Conservation (phyloP, 30 jellyfish, hydroid and myxozoan genomes). For the Aurelia sp. region DNA sequence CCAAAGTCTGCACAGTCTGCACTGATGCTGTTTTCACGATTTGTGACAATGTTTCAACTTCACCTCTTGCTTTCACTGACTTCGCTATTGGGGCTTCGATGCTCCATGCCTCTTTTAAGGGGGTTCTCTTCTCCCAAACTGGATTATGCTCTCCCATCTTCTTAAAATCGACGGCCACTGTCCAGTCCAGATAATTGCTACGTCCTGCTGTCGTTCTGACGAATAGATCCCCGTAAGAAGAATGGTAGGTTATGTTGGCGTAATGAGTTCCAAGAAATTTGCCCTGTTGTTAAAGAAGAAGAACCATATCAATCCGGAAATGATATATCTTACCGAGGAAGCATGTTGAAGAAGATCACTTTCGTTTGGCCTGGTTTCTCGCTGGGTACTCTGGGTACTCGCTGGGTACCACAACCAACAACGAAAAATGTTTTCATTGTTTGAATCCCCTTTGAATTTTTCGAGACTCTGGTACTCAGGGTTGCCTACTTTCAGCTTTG, state of each 20-base stretch:
- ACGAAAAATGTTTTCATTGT: no score
- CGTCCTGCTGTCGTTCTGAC: slow-evolving; percentile 34
- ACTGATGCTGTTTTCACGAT: slow-evolving; percentile 24
- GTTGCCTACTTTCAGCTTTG: no score
- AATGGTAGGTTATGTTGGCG: not conserved
- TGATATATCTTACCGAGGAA: no score
- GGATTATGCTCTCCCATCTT: slow-evolving; percentile 2
- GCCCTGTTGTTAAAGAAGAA: not conserved
- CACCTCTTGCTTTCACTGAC: not conserved
- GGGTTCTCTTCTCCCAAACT: not conserved
- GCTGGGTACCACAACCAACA: no score
- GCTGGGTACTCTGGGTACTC: no score
- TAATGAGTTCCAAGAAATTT: slow-evolving; percentile 18
- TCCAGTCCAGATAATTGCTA: slow-evolving; percentile 25
- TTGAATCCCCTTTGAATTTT: no score
- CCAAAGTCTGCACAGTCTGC: slow-evolving; percentile 15
- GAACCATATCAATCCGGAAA: no score
- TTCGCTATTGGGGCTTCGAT: not conserved
- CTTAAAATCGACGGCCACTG: slow-evolving; percentile 26
- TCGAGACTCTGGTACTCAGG: no score
- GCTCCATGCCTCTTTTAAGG: not conserved
- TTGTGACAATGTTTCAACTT: slow-evolving; percentile 9
- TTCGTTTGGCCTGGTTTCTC: no score
- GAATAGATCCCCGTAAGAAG: slow-evolving; percentile 2
- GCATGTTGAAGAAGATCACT: no score